Percentiles rank a stretch among this genome's conserved stretches.
These are phyloP conservation scores for Hetaerina americana DNA, from an alignment of 1,140 invertebrate species.

Conservation along the genomic window DNA sequence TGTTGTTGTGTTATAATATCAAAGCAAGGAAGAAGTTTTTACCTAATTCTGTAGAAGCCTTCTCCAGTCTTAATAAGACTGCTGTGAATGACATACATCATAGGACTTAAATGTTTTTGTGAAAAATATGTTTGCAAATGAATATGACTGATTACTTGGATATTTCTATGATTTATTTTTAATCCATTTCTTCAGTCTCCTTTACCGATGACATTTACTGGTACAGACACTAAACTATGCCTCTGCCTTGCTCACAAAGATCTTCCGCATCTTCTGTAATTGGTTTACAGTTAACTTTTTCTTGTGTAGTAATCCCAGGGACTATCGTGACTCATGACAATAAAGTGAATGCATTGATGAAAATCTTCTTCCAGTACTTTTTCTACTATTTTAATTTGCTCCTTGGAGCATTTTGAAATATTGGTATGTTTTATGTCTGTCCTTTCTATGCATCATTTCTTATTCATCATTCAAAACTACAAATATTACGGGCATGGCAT, in stretches of 20 bases:
- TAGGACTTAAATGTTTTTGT: not conserved
- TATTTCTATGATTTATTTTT: not conserved
- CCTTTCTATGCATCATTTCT: not conserved
- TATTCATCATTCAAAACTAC: not conserved
- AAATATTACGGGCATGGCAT: not conserved
- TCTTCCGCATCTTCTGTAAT: not conserved
- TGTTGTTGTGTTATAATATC: not conserved
- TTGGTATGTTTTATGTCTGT: not conserved
- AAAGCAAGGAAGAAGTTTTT: not conserved
- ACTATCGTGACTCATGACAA: not conserved
- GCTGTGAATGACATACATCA: not conserved
- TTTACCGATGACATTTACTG: not conserved
- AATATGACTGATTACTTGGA: not conserved
- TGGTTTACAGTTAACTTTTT: not conserved
- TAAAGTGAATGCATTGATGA: not conserved
- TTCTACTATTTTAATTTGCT: not conserved
- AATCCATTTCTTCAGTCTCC: not conserved
- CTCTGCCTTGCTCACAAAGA: not conserved
- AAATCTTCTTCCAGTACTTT: not conserved
- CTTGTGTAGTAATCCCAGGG: not conserved
- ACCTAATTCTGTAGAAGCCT: not conserved
- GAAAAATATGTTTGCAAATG: not conserved
- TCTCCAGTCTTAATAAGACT: not conserved
- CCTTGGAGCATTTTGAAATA: not conserved
- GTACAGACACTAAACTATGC: not conserved